Conservation (phyloP, 2,113 vertebrate genomes). For the Notarius quadriscutis region DNA sequence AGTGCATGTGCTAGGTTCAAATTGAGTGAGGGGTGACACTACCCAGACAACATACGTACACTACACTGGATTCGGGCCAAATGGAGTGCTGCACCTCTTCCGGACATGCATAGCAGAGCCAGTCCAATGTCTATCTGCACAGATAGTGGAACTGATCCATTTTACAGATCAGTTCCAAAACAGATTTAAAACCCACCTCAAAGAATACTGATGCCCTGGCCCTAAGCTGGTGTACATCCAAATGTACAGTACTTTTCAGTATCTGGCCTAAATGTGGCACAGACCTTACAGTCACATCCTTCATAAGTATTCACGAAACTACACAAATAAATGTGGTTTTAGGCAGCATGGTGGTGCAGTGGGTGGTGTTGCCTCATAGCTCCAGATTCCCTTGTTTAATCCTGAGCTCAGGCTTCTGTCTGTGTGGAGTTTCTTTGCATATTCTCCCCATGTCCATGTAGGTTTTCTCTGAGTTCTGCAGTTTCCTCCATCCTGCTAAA, state of each 20-base stretch:
- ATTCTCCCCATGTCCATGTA: too few relatives aligned
- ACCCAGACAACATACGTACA: background rate
- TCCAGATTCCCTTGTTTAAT: background rate
- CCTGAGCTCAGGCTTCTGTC: background rate
- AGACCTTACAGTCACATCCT: background rate
- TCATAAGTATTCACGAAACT: background rate
- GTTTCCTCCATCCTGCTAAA: background rate
- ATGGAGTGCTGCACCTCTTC: background rate
- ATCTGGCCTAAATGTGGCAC: background rate
- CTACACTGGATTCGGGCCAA: background rate
- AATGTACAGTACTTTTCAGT: background rate
- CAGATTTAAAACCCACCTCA: background rate
- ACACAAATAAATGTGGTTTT: background rate
- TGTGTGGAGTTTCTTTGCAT: background rate
- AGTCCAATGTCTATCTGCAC: background rate
- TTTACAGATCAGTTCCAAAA: background rate
- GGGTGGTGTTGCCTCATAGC: background rate
- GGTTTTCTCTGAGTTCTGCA: background rate
- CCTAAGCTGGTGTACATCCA: background rate
- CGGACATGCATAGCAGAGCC: background rate
- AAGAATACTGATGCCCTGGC: background rate
- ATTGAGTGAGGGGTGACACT: slow-evolving; percentile 59
- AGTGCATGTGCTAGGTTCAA: slow-evolving; percentile 65
- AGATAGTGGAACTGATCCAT: background rate
- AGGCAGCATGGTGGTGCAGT: background rate